Base-by-base conservation (phyloP, 2,888 invertebrate species). In the Cloeon dipterum region DNA sequence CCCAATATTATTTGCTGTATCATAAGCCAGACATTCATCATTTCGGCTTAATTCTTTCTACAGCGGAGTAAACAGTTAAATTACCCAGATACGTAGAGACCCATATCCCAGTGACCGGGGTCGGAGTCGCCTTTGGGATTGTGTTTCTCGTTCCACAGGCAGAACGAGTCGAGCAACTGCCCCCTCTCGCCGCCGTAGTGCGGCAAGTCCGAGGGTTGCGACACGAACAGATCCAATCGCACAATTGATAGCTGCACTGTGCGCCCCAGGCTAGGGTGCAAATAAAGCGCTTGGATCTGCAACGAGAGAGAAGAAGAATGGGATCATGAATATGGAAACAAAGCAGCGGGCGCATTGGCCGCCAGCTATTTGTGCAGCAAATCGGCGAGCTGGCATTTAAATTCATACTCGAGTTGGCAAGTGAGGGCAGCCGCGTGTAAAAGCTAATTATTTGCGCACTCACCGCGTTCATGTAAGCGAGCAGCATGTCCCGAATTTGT, bases 81-180 rank as follows among this genome's bases (percentile, higher is more conserved):
- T 54, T 59, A 72, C 65, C 78, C 79, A 16, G 81, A 78, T 26
- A 81, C 59, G 40, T 78, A 70, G 4, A 81, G 55, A 1, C 69
- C 78, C 66, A 81, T 73, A 50, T 82, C 81, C 79, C 79, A 81
- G 50, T 81, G 79, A 37, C 68, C 62, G 0, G 74, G 72, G 51
- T 76, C 62, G 1, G 62, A 59, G 45, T 79, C 78, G 14, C 62
- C 64, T n/a, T 58, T 53, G 0, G 72, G 67, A 54, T 81, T 79
- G 11, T 70, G 58, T 8, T 58, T 59, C 25, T 63, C 61, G 45
- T 76, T 71, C 53, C 75, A 81, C 2, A 63, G 63, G 50, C 79
- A 81, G 54, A 81, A 81, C 2, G 73, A 68, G 50, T 77, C 71
- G n/a, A 81, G 57, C 4, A 79, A 53, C 20, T 61, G 57, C 1